These are phyloP conservation scores for Eulithis testata DNA, from an alignment of 2,888 invertebrate genomes.

Conservation along the genomic window DNA sequence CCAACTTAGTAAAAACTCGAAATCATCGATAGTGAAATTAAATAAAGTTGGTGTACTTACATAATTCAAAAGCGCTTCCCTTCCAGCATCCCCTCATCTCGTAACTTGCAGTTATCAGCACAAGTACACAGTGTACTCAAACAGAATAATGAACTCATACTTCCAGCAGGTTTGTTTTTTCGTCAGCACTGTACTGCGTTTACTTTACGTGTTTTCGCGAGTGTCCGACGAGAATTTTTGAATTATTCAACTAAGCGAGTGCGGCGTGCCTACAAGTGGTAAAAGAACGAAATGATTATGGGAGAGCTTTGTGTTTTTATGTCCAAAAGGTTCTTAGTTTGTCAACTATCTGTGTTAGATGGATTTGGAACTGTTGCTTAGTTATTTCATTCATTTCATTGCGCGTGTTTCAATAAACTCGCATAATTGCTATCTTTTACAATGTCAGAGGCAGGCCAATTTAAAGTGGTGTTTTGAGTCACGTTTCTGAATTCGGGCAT, in stretches of 20 bases:
- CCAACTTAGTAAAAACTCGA: neutral
- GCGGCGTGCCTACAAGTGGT: slow-evolving; percentile 35
- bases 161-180: slow-evolving; percentile 46
- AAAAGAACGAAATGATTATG: slow-evolving; percentile 20
- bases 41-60: slow-evolving; percentile 2
- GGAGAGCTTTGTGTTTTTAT: slow-evolving; percentile 6
- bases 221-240: slow-evolving; percentile 64
- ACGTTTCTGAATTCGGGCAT: too few relatives aligned
- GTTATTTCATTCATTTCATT: too few relatives aligned
- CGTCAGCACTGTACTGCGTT: slow-evolving; percentile 53
- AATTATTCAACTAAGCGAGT: slow-evolving; percentile 69
- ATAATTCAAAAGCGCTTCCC: slow-evolving; percentile 12
- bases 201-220: slow-evolving; percentile 59
- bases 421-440: too few relatives aligned
- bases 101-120: slow-evolving; percentile 23
- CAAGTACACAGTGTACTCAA: slow-evolving; percentile 26
- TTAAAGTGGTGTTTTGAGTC: too few relatives aligned
- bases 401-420: too few relatives aligned
- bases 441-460: too few relatives aligned
- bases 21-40: neutral
- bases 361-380: too few relatives aligned
- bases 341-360: neutral
- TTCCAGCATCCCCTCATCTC: slow-evolving; percentile 18
- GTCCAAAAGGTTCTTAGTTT: neutral
- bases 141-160: slow-evolving; percentile 32